Conservation (phyloP, 2,113 vertebrate genomes). For the Dicentrarchus labrax region DNA sequence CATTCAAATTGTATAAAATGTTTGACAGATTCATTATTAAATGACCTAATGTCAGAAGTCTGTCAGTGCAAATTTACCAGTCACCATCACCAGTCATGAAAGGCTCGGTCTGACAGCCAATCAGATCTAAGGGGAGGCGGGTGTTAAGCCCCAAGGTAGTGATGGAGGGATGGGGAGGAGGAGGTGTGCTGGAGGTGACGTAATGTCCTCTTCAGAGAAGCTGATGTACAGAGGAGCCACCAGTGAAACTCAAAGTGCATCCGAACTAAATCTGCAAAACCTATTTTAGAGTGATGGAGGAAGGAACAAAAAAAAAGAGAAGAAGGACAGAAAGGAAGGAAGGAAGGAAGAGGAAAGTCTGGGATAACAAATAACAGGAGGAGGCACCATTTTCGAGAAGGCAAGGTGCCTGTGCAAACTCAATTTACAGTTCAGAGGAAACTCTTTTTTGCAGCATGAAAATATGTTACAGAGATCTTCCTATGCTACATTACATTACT, state of each 20-base stretch:
- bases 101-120: slow-evolving; percentile 56
- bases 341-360: background rate
- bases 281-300: background rate
- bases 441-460: too few relatives aligned
- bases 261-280: slow-evolving; percentile 7
- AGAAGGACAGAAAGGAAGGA: too few relatives aligned
- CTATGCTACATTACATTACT: too few relatives aligned
- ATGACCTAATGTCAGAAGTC: slow-evolving; percentile 18
- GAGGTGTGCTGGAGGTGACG: slow-evolving; percentile 62
- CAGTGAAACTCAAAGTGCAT: slow-evolving; percentile 52
- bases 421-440: too few relatives aligned
- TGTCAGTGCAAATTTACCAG: slow-evolving; percentile 30
- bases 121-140: slow-evolving; percentile 50
- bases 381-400: too few relatives aligned
- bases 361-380: background rate
- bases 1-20: background rate
- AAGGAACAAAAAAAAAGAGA: background rate
- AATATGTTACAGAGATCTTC: too few relatives aligned
- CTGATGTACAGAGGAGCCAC: slow-evolving; percentile 35
- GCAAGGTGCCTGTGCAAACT: too few relatives aligned
- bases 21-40: slow-evolving; percentile 15
- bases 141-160: slow-evolving; percentile 21
- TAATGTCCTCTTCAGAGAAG: slow-evolving; percentile 76
- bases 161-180: slow-evolving; percentile 33
- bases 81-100: slow-evolving; percentile 8